Base-by-base conservation (phyloP, 2,113 vertebrate species). In the Pavo muticus region DNA sequence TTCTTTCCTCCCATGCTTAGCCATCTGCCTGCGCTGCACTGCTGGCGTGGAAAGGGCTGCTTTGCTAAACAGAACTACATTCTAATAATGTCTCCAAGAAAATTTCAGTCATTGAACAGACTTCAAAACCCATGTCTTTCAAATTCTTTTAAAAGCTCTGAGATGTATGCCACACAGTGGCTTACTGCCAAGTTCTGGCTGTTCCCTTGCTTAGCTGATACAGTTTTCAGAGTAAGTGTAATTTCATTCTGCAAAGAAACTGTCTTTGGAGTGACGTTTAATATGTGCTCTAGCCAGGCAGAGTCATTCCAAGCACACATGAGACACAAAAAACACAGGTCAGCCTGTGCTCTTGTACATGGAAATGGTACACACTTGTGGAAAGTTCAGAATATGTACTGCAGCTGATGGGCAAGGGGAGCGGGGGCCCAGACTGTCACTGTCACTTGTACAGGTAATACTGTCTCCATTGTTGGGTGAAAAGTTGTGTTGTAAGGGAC, bases 341-440 rank as follows among this genome's bases (percentile, higher is more conserved):
- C 21, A 30, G 20, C 23, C 21, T 1, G 1, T 48, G 50, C 35
- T 50, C 6, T 47, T 42, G 37, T 18, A n/a, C 11, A 6, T 4
- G 10, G 3, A 14, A 39, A 14, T 23, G 2, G 3, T 27, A 54
- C 25, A 18, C 6, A 9, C 42, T 59, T 60, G 37, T n/a, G 39
- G 32, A 39, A 37, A 64, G 47, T 15, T 35, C 59, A 25, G 59
- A n/a, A 54, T 2, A 2, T 5, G 15, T 37, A 24, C 45, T 83
- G 29, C n/a, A 60, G 32, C 11, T 37, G 47, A 19, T 44, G 37
- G 24, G 11, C 42, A 9, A 44, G 32, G 24, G 24, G 24, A 32
- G 30, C 0, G 14, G 2, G 11, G 16, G 27, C 16, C 32, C 14
- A 14, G 27, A 37, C 14, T 29, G 42, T 9, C 21, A 11, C 30